These are phyloP conservation scores for Macrotis lagotis DNA, from an alignment of 2,113 vertebrate species.

Conservation along the genomic window DNA sequence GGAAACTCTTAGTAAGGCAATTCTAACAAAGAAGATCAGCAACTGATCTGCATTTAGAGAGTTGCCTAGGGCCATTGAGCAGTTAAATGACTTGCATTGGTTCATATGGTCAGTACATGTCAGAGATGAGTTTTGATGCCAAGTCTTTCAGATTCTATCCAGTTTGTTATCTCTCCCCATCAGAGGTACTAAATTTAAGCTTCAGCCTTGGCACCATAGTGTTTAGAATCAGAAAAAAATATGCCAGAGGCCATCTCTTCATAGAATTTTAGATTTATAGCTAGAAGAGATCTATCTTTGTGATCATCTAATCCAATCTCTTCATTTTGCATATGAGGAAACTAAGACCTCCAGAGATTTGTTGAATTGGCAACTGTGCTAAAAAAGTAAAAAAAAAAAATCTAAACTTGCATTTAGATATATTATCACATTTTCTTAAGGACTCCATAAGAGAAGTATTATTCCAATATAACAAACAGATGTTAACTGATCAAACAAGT, in stretches of 20 bases:
- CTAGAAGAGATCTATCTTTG: neutral
- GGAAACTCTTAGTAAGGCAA: neutral
- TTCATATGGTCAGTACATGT: neutral
- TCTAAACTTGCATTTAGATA: neutral
- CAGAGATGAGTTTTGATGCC: neutral
- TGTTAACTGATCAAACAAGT: neutral
- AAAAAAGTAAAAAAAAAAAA: neutral
- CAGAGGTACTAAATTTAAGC: neutral
- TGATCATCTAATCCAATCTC: neutral
- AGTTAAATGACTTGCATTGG: neutral
- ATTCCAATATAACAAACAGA: neutral
- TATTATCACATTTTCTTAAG: neutral
- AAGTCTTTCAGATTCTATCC: neutral
- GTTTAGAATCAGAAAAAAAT: neutral
- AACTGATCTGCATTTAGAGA: neutral
- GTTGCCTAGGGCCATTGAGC: neutral
- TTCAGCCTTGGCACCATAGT: neutral
- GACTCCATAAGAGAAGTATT: neutral
- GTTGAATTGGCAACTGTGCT: neutral
- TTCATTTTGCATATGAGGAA: neutral
- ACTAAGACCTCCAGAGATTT: neutral
- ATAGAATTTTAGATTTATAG: neutral
- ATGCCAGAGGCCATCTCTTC: neutral
- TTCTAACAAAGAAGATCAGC: neutral
- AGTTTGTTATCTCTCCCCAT: neutral